Conservation (phyloP, 2,888 invertebrate genomes). For the Phortica magna region DNA sequence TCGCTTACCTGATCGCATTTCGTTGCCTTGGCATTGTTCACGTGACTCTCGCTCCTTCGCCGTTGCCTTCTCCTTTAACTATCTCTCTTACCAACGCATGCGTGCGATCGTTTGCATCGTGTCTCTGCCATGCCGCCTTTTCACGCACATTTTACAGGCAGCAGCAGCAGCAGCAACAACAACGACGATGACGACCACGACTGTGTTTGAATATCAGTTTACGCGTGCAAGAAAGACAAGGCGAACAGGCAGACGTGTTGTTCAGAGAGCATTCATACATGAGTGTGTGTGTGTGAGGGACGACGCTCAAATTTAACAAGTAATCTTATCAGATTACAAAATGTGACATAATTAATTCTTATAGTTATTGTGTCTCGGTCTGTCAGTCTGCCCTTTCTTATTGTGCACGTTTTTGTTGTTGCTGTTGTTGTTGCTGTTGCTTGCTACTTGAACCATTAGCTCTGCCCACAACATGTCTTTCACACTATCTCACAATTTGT, state of each 20-base stretch:
- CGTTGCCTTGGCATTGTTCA: slow-evolving; percentile 9
- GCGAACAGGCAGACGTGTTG: slow-evolving; percentile 40
- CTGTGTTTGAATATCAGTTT: slow-evolving; percentile 21
- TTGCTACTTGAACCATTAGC: not conserved
- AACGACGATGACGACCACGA: not conserved
- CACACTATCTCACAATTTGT: not conserved
- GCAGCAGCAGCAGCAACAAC: not conserved
- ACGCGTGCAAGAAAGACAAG: slow-evolving; percentile 32
- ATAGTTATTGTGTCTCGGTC: slow-evolving; percentile 26
- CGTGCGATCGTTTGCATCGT: not conserved
- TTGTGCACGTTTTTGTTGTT: slow-evolving; percentile 34
- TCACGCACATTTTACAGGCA: not conserved
- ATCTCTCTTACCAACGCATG: not conserved
- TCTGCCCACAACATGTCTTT: slow-evolving; percentile 12
- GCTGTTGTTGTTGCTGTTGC: slow-evolving; percentile 37
- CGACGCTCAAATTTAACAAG: slow-evolving; percentile 41
- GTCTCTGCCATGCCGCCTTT: not conserved
- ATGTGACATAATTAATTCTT: slow-evolving; percentile 77
- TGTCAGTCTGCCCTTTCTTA: not conserved
- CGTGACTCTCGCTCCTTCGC: not conserved
- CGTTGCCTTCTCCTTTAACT: not conserved
- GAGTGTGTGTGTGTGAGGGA: not conserved
- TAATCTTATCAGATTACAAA: slow-evolving; percentile 76
- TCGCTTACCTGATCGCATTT: not conserved
- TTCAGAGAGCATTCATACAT: slow-evolving; percentile 10